A percentile compares a stretch with the other conserved stretches of the same genome.
phyloP scores from a whole-genome alignment of 2,888 invertebrate genomes.

The Phlogophora meticulosa region DNA sequence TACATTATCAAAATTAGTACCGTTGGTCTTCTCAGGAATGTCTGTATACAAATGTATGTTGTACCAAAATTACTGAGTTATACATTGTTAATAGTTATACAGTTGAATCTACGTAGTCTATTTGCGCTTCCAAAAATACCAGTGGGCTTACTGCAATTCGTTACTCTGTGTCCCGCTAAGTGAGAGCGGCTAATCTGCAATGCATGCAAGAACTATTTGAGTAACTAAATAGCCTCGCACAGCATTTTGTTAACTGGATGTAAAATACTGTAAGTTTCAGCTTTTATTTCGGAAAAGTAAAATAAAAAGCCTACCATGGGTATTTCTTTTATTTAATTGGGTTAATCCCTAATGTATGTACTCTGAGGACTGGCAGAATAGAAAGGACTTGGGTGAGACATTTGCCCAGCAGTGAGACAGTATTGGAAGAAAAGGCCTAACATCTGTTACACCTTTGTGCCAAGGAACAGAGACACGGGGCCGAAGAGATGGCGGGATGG shows the following conservation, averaged over 20 bases:
- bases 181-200: slow-evolving; percentile 74
- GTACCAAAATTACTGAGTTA: too few species aligned
- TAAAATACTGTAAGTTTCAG: slow-evolving; percentile 15
- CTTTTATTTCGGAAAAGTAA: slow-evolving; percentile 29
- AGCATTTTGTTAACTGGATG: slow-evolving; percentile 65
- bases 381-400: too few species aligned
- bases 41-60: too few species aligned
- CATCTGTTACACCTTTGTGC: too few species aligned
- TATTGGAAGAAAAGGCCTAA: too few species aligned
- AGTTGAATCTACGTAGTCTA: too few species aligned
- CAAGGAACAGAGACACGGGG: too few species aligned
- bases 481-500: too few species aligned
- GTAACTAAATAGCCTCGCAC: slow-evolving; percentile 68
- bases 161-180: slow-evolving; percentile 60
- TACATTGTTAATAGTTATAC: too few species aligned
- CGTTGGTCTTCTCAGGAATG: too few species aligned
- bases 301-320: neutral
- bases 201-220: slow-evolving; percentile 80
- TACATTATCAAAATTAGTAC: too few species aligned
- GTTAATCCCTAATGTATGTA: neutral
- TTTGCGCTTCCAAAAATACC: neutral
- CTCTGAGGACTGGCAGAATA: neutral
- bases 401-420: too few species aligned
- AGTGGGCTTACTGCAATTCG: slow-evolving; percentile 29
- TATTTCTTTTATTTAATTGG: neutral